Percentiles rank a stretch among this genome's conserved stretches.
phyloP scores from a whole-genome alignment of 2,797 vertebrate species.

The Iguana delicatissima region DNA sequence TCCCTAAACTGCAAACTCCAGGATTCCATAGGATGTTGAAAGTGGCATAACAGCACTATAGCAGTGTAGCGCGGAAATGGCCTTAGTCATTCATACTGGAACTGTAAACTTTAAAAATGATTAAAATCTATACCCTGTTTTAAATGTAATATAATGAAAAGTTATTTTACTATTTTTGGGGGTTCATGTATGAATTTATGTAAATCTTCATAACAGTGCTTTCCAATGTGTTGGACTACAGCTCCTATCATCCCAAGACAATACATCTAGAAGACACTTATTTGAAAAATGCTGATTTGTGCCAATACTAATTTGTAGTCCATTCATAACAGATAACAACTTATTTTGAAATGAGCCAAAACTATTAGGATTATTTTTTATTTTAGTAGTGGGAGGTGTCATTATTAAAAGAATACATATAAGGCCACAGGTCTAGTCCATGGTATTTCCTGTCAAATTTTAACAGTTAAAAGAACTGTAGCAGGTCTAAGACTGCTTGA shows the following conservation, averaged over 20 bases:
- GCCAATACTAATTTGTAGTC: not conserved
- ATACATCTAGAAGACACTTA: too few species aligned
- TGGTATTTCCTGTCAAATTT: not conserved
- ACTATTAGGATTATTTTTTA: not conserved
- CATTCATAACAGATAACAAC: not conserved
- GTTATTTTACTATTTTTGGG: not conserved
- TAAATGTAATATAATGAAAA: not conserved
- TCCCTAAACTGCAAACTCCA: too few species aligned
- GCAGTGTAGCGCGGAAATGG: too few species aligned
- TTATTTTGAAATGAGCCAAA: not conserved
- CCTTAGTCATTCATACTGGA: constrained; percentile 21
- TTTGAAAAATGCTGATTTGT: too few species aligned
- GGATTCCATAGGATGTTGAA: too few species aligned
- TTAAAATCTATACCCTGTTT: not conserved
- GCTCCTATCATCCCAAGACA: too few species aligned
- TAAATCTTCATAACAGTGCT: too few species aligned
- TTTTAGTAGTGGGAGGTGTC: too few species aligned
- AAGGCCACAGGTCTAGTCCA: not conserved
- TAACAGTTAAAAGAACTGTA: not conserved
- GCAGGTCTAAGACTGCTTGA: not conserved
- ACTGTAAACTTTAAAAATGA: constrained; percentile 23
- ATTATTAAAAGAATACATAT: not conserved
- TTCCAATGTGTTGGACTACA: too few species aligned
- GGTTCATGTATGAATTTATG: not conserved
- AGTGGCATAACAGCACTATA: too few species aligned